Percentiles rank a stretch among this genome's conserved stretches.
phyloP scores from a whole-genome alignment of 2,113 vertebrate species.

The Microcebus lehilahytsara region DNA sequence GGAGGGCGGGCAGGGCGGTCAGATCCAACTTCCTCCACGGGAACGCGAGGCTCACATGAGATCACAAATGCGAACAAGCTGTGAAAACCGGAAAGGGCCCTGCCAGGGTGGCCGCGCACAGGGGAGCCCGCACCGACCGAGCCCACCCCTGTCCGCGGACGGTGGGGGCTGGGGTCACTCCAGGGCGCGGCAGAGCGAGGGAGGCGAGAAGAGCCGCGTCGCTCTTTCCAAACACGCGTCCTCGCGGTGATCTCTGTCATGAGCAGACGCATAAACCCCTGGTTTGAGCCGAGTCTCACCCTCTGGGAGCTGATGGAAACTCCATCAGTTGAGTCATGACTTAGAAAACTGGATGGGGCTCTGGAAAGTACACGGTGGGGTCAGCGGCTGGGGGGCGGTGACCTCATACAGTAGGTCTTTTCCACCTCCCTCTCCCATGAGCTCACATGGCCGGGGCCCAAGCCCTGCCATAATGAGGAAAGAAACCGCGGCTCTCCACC shows the following conservation, averaged over 20 bases:
- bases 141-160: not conserved
- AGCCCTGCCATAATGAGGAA: not conserved
- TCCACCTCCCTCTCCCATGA: constrained; percentile 33
- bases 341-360: constrained; percentile 42
- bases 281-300: not conserved
- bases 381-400: constrained; percentile 52
- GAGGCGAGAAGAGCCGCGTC: not conserved
- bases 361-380: constrained; percentile 71
- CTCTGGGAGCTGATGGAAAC: constrained; percentile 53
- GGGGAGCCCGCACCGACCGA: not conserved
- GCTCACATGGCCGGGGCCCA: constrained; percentile 55
- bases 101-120: not conserved
- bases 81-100: not conserved
- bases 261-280: not conserved
- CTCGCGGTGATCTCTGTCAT: not conserved
- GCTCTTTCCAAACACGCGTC: not conserved
- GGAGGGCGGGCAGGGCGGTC: not conserved
- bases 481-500: not conserved
- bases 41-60: not conserved
- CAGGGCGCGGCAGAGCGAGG: not conserved
- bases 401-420: constrained; percentile 61
- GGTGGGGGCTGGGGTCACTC: not conserved
- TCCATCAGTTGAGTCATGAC: constrained; percentile 56
- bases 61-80: constrained; percentile 5
- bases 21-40: not conserved